A percentile compares a stretch with the other conserved stretches of the same genome.
Evolutionary conservation across 2,888 invertebrate species (phyloP).

Genomic region (Cryptophagus acutangulus): DNA sequence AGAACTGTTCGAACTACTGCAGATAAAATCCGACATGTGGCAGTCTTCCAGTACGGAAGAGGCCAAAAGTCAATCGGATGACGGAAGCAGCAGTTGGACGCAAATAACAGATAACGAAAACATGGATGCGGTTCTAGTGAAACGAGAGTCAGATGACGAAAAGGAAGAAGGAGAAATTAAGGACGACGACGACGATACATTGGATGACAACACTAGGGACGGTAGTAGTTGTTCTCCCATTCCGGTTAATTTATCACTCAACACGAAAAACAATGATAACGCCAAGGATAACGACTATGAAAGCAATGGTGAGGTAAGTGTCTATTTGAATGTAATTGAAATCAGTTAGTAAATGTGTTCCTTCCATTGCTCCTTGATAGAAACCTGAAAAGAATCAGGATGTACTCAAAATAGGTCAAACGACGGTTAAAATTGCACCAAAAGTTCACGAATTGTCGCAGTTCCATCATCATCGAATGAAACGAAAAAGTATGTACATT

Average conservation of each 20-base stretch:
- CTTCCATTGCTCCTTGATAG: slow-evolving; percentile 24
- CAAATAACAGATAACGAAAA: slow-evolving; percentile 44
- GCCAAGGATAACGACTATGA: slow-evolving; percentile 36
- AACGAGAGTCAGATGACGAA: slow-evolving; percentile 43
- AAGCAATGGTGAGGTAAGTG: slow-evolving; percentile 33
- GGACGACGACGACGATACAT: slow-evolving; percentile 44
- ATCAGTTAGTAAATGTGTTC: slow-evolving; percentile 1
- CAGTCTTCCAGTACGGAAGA: slow-evolving; percentile 47
- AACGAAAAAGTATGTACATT: slow-evolving; percentile 58
- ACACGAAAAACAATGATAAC: slow-evolving; percentile 53
- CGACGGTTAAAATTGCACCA: slow-evolving; percentile 57
- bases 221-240: slow-evolving; percentile 71
- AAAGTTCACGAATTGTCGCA: slow-evolving; percentile 54
- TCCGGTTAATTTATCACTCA: slow-evolving; percentile 73
- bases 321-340: slow-evolving; percentile 2
- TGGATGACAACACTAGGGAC: slow-evolving; percentile 46
- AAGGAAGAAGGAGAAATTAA: slow-evolving; percentile 53
- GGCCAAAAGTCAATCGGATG: slow-evolving; percentile 40
- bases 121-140: slow-evolving; percentile 31
- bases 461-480: slow-evolving; percentile 51
- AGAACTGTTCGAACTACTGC: slow-evolving; percentile 75
- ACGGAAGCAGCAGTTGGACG: slow-evolving; percentile 49
- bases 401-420: slow-evolving; percentile 56
- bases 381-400: slow-evolving; percentile 44
- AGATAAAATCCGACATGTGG: slow-evolving; percentile 81